Evolutionary conservation across 2,113 vertebrate genomes (phyloP), one percentile per base, ranked within the genome.

Genomic region (Prunella fulvescens): DNA sequence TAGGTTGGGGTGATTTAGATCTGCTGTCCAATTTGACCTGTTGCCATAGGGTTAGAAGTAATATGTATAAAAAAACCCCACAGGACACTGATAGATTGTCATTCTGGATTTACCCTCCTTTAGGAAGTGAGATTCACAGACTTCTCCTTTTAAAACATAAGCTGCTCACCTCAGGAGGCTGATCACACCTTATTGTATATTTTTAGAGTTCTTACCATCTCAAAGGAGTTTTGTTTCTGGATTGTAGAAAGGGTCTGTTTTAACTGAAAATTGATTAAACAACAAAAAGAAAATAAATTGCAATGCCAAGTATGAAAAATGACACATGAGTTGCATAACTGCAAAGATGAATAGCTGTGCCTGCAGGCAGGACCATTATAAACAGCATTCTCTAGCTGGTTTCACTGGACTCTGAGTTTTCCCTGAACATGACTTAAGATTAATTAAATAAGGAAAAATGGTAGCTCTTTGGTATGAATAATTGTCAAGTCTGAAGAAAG

Each of bases 391-490:
- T 69, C 62, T 81, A 33, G 37, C 7, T 93, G 73, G 61, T 94
- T 95, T 69, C 47, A 72, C 57, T 65, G 79, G 88, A 76, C 70
- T 94, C 78, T 12, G 45, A 86, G 81, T 89, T 71, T 88, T 92
- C 84, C 65, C 50, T 3, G 26, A 57, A 84, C 48, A 54, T 54
- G 6, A 28, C 73, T 91, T 65, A 88, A 85, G 65, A 93, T 91
- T 94, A 95, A 94, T 96, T 96, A 95, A 94, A 81, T 42, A 66
- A 79, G 37, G 66, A 72, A 90, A 61, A 73, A 22, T 40, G 10
- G n/a, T 72, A 54, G 11, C 19, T 87, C 53, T 92, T 92, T 69
- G 33, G 25, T 64, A 65, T 65, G 89, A 92, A 39, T 89, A 84
- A 88, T 93, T 76, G 25, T 67, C 57, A 81, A 10, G 40, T 64